A percentile compares a stretch with the other conserved stretches of the same genome.
phyloP scores from a whole-genome alignment of 2,888 invertebrate species.

The Nomada fucata region DNA sequence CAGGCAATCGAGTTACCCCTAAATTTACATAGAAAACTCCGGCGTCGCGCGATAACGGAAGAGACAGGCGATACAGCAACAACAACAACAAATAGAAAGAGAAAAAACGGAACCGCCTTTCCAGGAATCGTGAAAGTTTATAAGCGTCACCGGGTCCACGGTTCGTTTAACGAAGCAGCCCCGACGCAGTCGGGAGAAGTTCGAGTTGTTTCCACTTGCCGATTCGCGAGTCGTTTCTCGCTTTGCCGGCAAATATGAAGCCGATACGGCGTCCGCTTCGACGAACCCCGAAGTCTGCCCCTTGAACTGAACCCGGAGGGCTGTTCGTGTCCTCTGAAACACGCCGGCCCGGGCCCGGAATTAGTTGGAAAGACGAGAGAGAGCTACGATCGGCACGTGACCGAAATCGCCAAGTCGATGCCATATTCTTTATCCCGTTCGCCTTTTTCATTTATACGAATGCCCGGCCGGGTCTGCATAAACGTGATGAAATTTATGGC shows the following conservation, averaged over 20 bases:
- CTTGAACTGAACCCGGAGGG: not conserved
- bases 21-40: constrained; percentile 42
- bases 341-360: constrained; percentile 33
- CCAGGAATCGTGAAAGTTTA: constrained; percentile 5
- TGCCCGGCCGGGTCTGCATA: constrained; percentile 50
- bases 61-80: not conserved
- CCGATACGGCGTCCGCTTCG: constrained; percentile 20
- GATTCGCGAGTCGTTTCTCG: constrained; percentile 41
- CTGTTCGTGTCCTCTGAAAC: constrained; percentile 38
- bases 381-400: constrained; percentile 70
- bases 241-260: constrained; percentile 51
- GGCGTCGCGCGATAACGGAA: not conserved
- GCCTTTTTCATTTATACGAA: constrained; percentile 65
- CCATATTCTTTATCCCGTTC: constrained; percentile 63
- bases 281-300: not conserved
- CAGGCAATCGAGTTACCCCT: constrained; percentile 30
- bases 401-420: constrained; percentile 64
- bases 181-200: not conserved
- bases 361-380: constrained; percentile 68
- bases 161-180: constrained; percentile 18
- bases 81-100: not conserved
- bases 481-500: constrained; percentile 64
- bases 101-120: not conserved
- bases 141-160: constrained; percentile 6
- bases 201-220: constrained; percentile 12